These are phyloP conservation scores for Gallinago paraguaiae DNA, from an alignment of 2,113 vertebrate species.

Conservation along the genomic window DNA sequence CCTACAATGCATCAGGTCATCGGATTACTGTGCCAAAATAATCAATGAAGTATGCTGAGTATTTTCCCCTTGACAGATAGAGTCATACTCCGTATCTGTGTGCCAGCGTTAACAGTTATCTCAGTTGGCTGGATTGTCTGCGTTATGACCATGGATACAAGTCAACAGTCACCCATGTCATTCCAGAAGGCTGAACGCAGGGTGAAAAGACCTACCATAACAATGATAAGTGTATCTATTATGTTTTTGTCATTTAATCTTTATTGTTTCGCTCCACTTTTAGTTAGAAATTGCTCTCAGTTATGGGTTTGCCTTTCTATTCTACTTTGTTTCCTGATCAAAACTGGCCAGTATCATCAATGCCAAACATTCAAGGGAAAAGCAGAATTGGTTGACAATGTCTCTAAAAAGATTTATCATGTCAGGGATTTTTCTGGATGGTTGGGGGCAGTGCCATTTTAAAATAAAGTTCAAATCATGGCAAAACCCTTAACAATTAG, in stretches of 20 bases:
- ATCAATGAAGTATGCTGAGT: background rate
- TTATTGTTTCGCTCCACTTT: background rate
- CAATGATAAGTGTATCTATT: background rate
- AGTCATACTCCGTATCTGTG: background rate
- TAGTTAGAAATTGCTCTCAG: background rate
- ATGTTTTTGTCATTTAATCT: background rate
- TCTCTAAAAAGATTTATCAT: background rate
- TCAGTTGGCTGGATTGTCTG: background rate
- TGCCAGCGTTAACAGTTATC: constrained; percentile 34
- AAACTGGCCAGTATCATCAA: background rate
- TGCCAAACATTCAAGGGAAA: background rate
- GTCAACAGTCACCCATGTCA: background rate
- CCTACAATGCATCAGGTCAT: background rate
- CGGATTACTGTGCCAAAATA: constrained; percentile 14
- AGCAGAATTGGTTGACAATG: background rate
- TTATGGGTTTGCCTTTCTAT: background rate
- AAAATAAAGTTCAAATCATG: background rate
- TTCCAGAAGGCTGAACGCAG: background rate
- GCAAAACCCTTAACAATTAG: background rate
- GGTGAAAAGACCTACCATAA: background rate
- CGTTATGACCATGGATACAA: background rate
- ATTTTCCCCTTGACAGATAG: constrained; percentile 47
- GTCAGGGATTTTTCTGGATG: background rate
- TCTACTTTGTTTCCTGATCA: background rate
- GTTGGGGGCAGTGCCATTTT: background rate